Percentiles rank a stretch among this genome's conserved stretches.
Evolutionary conservation across 1,140 invertebrate species (phyloP).

Genomic region (Cyclargus thomasi): DNA sequence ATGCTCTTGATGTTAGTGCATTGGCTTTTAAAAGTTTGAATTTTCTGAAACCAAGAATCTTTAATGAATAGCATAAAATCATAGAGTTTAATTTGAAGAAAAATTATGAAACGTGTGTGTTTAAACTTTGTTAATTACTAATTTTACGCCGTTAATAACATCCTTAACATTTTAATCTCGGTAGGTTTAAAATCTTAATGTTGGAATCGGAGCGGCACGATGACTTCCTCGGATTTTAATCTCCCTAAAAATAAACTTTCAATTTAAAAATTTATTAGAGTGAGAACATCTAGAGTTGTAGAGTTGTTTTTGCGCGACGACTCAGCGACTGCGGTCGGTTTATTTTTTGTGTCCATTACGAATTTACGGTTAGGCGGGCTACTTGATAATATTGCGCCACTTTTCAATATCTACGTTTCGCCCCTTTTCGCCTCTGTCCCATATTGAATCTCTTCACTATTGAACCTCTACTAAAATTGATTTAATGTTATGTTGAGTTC

Average conservation of each 20-base stretch:
- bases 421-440: conserved; percentile 42
- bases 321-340: conserved; percentile 42
- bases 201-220: neutral
- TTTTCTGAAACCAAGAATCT: no score
- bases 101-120: no score
- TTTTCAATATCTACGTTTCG: conserved; percentile 68
- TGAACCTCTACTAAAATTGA: conserved; percentile 28
- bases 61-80: no score
- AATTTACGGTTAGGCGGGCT: conserved; percentile 63
- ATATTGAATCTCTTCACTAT: conserved; percentile 64
- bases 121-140: neutral
- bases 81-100: no score
- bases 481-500: neutral
- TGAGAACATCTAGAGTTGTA: conserved; percentile 28
- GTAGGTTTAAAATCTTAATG: neutral
- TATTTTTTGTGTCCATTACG: conserved; percentile 71
- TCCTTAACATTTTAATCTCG: neutral
- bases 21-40: neutral
- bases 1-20: no score
- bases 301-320: conserved; percentile 49
- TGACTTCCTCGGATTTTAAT: neutral
- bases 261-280: conserved; percentile 35
- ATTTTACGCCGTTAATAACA: neutral
- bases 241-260: conserved; percentile 15
- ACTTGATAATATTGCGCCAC: conserved; percentile 70